Evolutionary conservation across 2,797 vertebrate species (phyloP).

Genomic region (Remorina albescens): DNA sequence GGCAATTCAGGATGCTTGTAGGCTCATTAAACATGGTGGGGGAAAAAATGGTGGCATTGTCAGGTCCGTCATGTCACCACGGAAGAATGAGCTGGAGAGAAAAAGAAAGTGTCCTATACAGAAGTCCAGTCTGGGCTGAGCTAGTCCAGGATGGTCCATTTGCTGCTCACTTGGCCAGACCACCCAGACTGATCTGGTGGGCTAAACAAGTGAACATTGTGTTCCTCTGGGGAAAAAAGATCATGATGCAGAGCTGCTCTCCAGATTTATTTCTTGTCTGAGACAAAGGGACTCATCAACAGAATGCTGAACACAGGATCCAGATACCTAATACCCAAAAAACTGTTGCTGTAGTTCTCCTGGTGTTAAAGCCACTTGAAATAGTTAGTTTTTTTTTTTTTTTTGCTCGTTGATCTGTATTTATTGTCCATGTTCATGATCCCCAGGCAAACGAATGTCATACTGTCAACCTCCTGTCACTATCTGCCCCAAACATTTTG

Average conservation of each 20-base stretch:
- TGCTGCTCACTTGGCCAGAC: conserved; percentile 64
- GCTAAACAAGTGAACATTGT: conserved; percentile 76
- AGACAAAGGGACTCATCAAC: conserved; percentile 56
- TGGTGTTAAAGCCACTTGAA: background rate
- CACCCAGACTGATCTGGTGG: conserved; percentile 71
- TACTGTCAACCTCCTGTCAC: background rate
- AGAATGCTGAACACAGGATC: conserved; percentile 34
- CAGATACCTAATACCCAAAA: conserved; percentile 14
- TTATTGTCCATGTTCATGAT: background rate
- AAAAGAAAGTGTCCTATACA: conserved; percentile 59
- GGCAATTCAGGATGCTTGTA: conserved; percentile 66
- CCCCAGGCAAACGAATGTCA: background rate
- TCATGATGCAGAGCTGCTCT: conserved; percentile 46
- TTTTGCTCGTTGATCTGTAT: background rate
- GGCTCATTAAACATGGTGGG: conserved; percentile 78
- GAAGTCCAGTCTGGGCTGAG: conserved; percentile 67
- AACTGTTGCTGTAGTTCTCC: background rate
- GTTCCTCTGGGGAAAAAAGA: conserved; percentile 56
- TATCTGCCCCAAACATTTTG: background rate
- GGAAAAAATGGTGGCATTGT: conserved; percentile 65
- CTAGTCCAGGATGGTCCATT: conserved; percentile 63
- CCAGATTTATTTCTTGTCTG: conserved; percentile 50
- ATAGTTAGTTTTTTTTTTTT: too few relatives aligned
- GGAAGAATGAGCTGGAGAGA: conserved; percentile 49
- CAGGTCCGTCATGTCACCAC: conserved; percentile 61